These are phyloP conservation scores for Ochropacha duplaris DNA, from an alignment of 2,888 invertebrate species.

Conservation along the genomic window DNA sequence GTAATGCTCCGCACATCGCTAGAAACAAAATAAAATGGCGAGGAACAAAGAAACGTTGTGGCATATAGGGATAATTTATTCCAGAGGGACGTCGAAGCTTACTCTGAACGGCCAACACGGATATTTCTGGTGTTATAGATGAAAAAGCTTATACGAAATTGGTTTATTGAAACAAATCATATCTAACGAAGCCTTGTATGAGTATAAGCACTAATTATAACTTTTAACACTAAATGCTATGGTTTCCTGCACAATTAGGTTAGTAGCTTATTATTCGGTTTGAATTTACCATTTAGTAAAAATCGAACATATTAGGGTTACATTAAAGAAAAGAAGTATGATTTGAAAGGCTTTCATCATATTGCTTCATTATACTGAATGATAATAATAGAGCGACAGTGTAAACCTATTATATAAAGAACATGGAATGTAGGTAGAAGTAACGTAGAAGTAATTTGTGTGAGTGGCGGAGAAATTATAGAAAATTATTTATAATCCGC, in stretches of 20 bases:
- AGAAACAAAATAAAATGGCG: constrained; percentile 33
- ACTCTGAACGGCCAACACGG: constrained; percentile 27
- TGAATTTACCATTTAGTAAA: no score
- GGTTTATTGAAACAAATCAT: background rate
- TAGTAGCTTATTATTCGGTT: background rate
- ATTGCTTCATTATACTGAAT: no score
- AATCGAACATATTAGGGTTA: no score
- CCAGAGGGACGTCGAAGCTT: constrained; percentile 32
- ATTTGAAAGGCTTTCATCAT: no score
- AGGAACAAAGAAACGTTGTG: constrained; percentile 52
- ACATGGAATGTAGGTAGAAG: no score
- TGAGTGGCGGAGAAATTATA: background rate
- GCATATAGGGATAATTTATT: constrained; percentile 58
- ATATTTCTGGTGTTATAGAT: constrained; percentile 8
- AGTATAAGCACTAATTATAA: background rate
- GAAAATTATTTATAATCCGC: background rate
- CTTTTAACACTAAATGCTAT: background rate
- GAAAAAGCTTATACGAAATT: constrained; percentile 5
- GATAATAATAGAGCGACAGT: no score
- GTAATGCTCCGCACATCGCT: constrained; percentile 37
- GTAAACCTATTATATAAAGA: no score
- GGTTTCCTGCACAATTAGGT: background rate
- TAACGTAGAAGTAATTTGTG: background rate
- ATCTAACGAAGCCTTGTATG: background rate
- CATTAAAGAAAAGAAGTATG: no score